Conservation (phyloP, 2,888 invertebrate genomes). For the Himalopsyche tibetana region DNA sequence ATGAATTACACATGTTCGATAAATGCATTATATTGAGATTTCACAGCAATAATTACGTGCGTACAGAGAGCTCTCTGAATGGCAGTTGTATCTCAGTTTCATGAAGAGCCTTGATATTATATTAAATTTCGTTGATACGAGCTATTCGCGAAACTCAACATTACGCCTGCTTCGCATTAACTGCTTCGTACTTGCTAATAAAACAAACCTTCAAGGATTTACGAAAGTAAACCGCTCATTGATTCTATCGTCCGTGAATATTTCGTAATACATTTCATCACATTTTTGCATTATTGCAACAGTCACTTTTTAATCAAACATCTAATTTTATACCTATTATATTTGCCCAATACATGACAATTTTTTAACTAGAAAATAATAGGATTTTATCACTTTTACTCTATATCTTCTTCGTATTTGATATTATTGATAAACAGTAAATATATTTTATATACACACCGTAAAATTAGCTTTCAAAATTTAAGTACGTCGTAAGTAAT, state of each 20-base stretch:
- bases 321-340: too few species aligned
- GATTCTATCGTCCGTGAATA: conserved; percentile 37
- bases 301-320: not conserved
- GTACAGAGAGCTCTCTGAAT: not conserved
- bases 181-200: not conserved
- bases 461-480: too few species aligned
- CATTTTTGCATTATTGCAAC: conserved; percentile 22
- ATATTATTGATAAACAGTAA: too few species aligned
- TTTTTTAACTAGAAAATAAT: too few species aligned
- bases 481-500: too few species aligned
- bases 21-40: not conserved
- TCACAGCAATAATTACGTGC: not conserved
- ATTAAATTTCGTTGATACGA: not conserved
- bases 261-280: not conserved
- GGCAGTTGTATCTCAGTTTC: not conserved
- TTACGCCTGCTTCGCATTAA: too few species aligned
- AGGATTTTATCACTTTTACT: too few species aligned
- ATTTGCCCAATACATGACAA: too few species aligned
- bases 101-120: conserved; percentile 1
- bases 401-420: too few species aligned
- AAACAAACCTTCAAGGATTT: conserved; percentile 12
- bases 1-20: too few species aligned
- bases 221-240: conserved; percentile 25
- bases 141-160: not conserved
- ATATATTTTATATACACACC: too few species aligned